Evolutionary conservation across 2,113 vertebrate species (phyloP).

Genomic region (Larimichthys crocea): DNA sequence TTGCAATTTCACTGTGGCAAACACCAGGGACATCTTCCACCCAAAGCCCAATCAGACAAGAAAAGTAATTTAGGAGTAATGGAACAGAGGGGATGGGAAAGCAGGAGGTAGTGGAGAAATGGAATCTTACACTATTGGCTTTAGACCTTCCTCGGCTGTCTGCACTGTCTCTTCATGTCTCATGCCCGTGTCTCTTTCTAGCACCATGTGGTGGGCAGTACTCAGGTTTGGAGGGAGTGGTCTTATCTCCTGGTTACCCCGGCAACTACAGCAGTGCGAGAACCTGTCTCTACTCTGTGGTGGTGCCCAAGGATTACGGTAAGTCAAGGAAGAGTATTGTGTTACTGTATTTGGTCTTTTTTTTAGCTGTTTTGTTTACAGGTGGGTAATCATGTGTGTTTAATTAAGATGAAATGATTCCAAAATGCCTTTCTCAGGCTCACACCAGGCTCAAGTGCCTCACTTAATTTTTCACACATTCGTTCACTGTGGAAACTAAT

Average conservation of each 20-base stretch:
- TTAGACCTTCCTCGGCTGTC: conserved; percentile 57
- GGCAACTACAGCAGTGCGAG: conserved; percentile 95
- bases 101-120: conserved; percentile 55
- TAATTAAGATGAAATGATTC: conserved; percentile 12
- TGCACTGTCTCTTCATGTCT: conserved; percentile 54
- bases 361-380: background rate
- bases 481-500: conserved; percentile 6
- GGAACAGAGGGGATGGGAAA: conserved; percentile 67
- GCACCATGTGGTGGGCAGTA: conserved; percentile 97
- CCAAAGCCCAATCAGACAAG: conserved; percentile 80
- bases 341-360: background rate
- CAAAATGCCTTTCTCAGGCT: background rate
- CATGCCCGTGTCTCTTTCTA: conserved; percentile 69
- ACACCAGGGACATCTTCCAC: conserved; percentile 77
- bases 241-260: conserved; percentile 95
- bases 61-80: conserved; percentile 83
- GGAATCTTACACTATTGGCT: conserved; percentile 53
- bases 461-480: background rate
- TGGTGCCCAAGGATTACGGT: conserved; percentile 96
- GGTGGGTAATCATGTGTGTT: background rate
- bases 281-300: conserved; percentile 92
- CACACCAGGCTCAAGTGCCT: background rate
- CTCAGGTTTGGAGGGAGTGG: conserved; percentile 91
- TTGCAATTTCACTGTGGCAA: conserved; percentile 80
- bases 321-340: conserved; percentile 32